These are phyloP conservation scores for Ciona savignyi DNA, from an alignment of 23 tunicate species.

Conservation along the genomic window DNA sequence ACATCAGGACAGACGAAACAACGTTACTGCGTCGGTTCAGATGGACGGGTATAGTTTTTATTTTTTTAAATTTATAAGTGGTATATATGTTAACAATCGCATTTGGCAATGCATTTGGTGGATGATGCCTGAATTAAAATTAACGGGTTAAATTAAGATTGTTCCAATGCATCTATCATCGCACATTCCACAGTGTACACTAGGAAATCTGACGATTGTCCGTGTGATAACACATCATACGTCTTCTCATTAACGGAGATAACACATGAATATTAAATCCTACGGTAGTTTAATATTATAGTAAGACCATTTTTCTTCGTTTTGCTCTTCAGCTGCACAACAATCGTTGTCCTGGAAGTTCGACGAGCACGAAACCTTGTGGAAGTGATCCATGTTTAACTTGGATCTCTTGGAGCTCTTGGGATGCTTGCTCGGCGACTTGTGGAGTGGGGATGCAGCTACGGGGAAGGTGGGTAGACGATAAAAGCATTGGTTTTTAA, in stretches of 20 bases:
- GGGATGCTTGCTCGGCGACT: slow-evolving; percentile 6
- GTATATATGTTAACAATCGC: too few species aligned
- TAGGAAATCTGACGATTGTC: too few species aligned
- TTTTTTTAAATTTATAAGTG: too few species aligned
- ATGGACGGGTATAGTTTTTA: not conserved
- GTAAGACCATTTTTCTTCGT: too few species aligned
- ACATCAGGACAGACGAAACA: not conserved
- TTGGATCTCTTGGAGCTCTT: not conserved
- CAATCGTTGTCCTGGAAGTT: not conserved
- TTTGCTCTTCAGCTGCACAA: not conserved
- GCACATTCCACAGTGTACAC: too few species aligned
- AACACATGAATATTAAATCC: too few species aligned
- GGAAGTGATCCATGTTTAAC: not conserved
- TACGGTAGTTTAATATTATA: too few species aligned
- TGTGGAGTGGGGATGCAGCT: slow-evolving; percentile 9
- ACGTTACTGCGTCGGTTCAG: not conserved
- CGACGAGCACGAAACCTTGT: not conserved
- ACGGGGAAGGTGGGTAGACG: not conserved
- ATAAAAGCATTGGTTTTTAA: too few species aligned
- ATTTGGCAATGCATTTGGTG: too few species aligned
- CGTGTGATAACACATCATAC: too few species aligned
- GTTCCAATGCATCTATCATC: too few species aligned
- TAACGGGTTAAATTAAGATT: not conserved
- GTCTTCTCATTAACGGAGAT: too few species aligned
- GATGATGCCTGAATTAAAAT: not conserved